phyloP scores from a whole-genome alignment of 2,113 vertebrate species.

The Pholis gunnellus region DNA sequence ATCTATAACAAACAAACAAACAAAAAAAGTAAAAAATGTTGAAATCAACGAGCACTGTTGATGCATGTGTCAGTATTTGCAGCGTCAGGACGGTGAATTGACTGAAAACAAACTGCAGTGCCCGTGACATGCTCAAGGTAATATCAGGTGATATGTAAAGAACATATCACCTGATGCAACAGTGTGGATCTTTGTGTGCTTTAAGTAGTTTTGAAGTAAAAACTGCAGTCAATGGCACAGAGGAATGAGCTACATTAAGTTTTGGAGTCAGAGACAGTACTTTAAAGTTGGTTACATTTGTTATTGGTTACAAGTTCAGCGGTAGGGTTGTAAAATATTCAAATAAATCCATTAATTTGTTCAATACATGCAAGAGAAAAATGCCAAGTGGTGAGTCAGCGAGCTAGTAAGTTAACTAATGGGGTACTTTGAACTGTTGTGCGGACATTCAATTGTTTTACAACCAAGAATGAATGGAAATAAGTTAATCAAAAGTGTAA shows the following conservation, averaged over 20 bases:
- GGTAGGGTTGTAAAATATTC: neutral
- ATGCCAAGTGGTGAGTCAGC: neutral
- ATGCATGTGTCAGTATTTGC: neutral
- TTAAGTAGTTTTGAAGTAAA: neutral
- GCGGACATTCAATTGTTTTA: neutral
- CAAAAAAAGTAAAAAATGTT: neutral
- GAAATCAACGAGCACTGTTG: neutral
- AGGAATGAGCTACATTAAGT: neutral
- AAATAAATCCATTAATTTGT: neutral
- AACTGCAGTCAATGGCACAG: neutral
- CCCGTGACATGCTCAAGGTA: neutral
- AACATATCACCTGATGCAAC: neutral
- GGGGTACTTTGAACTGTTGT: too few relatives aligned
- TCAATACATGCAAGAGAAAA: neutral
- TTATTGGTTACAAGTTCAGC: neutral
- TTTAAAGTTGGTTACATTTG: neutral
- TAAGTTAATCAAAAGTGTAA: neutral
- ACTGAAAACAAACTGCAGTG: neutral
- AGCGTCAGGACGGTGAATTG: neutral
- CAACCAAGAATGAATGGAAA: neutral
- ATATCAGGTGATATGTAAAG: too few relatives aligned
- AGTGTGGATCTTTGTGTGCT: neutral
- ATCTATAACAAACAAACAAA: neutral
- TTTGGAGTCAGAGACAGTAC: neutral
- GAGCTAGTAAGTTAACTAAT: neutral